Percentiles rank a stretch among this genome's conserved stretches.
Evolutionary conservation across 2,113 vertebrate species (phyloP).

Genomic region (Microcebus tavaratra): DNA sequence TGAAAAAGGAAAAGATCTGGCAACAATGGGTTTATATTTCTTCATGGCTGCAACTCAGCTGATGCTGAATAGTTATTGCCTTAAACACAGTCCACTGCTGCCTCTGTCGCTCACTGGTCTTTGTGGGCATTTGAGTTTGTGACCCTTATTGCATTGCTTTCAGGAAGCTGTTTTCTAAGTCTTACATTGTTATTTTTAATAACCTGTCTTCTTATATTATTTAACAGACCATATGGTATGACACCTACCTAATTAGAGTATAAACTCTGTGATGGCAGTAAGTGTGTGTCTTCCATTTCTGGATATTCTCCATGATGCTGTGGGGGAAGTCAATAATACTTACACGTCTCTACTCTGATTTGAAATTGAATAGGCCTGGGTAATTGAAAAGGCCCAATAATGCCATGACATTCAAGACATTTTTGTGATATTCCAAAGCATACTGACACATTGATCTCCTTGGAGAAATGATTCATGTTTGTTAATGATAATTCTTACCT

Average conservation of each 20-base stretch:
- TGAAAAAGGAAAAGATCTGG: slow-evolving; percentile 54
- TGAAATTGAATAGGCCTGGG: neutral
- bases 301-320: neutral
- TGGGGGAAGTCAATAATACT: neutral
- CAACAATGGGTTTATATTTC: neutral
- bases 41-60: neutral
- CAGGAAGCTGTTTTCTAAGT: slow-evolving; percentile 19
- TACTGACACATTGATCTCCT: slow-evolving; percentile 7
- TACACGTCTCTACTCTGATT: neutral
- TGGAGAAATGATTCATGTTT: slow-evolving; percentile 18
- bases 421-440: neutral
- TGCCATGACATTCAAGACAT: neutral
- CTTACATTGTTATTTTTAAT: neutral
- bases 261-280: neutral
- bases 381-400: neutral
- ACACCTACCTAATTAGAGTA: neutral
- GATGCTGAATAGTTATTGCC: neutral
- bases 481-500: neutral
- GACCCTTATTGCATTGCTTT: neutral
- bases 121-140: neutral
- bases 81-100: neutral
- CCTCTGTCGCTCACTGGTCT: neutral
- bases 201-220: neutral
- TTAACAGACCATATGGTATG: neutral
- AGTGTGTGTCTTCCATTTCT: slow-evolving; percentile 8